phyloP scores from a whole-genome alignment of 2,888 invertebrate species.

The Allygus modestus region DNA sequence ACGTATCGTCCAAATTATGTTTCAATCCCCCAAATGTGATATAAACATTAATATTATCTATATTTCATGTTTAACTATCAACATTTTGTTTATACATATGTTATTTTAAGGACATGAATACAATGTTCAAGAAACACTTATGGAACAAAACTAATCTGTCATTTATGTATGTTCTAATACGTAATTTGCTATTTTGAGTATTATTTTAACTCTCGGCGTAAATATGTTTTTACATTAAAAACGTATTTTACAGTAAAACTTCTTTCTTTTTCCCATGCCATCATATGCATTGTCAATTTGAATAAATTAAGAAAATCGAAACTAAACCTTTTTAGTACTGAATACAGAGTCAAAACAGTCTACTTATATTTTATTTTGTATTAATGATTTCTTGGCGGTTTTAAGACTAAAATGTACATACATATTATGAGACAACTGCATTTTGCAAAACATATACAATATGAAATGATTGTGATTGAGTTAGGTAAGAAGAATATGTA shows the following conservation, averaged over 20 bases:
- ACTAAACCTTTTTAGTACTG: no score
- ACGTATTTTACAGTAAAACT: not conserved
- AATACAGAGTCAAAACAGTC: not conserved
- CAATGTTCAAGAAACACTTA: no score
- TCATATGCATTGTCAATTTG: not conserved
- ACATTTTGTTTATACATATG: no score
- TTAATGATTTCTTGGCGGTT: not conserved
- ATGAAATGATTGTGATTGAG: constrained; percentile 56
- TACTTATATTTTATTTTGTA: not conserved
- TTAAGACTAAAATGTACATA: constrained; percentile 9
- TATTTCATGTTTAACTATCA: no score
- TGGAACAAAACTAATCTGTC: no score
- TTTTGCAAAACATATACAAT: constrained; percentile 58
- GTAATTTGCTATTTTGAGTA: not conserved
- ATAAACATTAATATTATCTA: no score
- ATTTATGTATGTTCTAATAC: no score
- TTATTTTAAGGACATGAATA: no score
- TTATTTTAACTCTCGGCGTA: not conserved
- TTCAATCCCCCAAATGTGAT: no score
- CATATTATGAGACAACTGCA: constrained; percentile 61
- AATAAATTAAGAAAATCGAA: not conserved
- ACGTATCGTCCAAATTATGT: no score
- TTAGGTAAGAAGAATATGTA: constrained; percentile 52
- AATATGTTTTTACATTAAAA: constrained; percentile 37
- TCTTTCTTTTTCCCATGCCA: not conserved